These are phyloP conservation scores for Nautilus pompilius DNA, from an alignment of 1,140 invertebrate species.

Conservation along the genomic window DNA sequence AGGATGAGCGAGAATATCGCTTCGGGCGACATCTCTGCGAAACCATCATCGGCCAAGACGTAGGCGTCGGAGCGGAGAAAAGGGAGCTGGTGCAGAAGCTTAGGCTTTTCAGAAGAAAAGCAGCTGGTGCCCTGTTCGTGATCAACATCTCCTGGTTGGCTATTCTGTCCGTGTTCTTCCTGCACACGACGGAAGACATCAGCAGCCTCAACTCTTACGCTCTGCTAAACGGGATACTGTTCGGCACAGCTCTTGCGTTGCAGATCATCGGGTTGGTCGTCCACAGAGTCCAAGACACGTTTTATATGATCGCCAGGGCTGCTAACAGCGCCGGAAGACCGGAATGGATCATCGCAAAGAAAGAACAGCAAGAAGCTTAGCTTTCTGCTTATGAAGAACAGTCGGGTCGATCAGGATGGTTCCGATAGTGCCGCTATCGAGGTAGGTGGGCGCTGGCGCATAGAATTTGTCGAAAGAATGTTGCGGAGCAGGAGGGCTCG, in stretches of 20 bases:
- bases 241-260: conserved; percentile 23
- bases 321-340: neutral
- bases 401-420: no score
- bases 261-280: conserved; percentile 32
- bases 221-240: conserved; percentile 15
- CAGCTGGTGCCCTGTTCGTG: conserved; percentile 10
- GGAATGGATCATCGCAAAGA: neutral
- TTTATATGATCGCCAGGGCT: conserved; percentile 7
- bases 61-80: conserved; percentile 14
- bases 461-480: no score
- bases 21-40: conserved; percentile 22
- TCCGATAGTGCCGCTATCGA: no score
- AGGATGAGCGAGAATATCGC: conserved; percentile 11
- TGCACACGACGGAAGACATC: neutral
- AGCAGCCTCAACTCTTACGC: conserved; percentile 21
- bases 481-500: no score
- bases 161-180: conserved; percentile 18
- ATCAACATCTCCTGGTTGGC: conserved; percentile 24
- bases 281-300: conserved; percentile 15
- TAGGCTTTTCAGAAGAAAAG: conserved; percentile 11
- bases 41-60: conserved; percentile 15
- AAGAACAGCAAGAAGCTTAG: neutral
- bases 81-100: conserved; percentile 16
- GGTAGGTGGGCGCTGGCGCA: no score
- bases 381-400: no score